Evolutionary conservation across 2,113 vertebrate species (phyloP).

Genomic region (Ovis canadensis): DNA sequence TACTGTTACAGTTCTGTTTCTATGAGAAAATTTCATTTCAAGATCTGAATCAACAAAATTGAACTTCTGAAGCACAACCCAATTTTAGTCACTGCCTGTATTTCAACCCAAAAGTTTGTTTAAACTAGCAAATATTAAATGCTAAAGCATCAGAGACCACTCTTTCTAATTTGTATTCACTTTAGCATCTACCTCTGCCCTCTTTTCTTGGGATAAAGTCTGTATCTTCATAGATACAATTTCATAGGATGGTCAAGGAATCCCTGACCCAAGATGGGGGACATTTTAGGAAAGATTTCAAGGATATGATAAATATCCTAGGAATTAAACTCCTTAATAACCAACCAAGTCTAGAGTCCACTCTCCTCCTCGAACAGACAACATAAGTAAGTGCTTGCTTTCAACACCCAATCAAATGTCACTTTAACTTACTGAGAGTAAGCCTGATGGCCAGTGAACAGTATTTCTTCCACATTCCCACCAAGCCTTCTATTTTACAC

Average conservation of each 20-base stretch:
- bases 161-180: background rate
- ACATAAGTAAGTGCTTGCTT: background rate
- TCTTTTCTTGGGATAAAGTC: background rate
- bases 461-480: background rate
- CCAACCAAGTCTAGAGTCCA: background rate
- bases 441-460: background rate
- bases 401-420: background rate
- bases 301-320: background rate
- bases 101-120: background rate
- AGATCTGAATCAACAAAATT: background rate
- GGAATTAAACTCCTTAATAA: background rate
- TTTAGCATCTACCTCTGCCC: background rate
- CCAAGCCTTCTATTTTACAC: background rate
- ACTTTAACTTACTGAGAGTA: background rate
- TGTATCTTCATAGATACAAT: background rate
- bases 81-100: background rate
- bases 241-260: background rate
- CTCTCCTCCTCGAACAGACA: background rate
- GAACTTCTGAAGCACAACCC: background rate
- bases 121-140: slow-evolving; percentile 10
- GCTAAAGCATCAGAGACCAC: background rate
- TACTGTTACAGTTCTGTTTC: background rate
- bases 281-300: background rate
- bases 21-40: background rate
- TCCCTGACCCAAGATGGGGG: background rate